Evolutionary conservation across 2,113 vertebrate genomes (phyloP).

Genomic region (Gasterosteus aculeatus): DNA sequence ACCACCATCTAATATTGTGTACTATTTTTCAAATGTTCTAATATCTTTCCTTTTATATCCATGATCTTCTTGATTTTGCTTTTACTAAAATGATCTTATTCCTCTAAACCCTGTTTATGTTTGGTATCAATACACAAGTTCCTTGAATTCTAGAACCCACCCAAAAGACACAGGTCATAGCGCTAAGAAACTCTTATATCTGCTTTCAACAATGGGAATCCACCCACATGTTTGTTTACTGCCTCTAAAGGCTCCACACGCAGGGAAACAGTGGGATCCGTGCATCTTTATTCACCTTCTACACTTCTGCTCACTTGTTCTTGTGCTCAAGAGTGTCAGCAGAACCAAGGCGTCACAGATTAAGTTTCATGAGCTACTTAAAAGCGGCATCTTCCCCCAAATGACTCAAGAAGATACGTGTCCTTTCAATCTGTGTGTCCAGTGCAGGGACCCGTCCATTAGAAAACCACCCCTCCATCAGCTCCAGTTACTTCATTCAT

Average conservation of each 20-base stretch:
- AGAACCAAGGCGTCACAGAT: conserved; percentile 26
- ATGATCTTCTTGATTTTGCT: neutral
- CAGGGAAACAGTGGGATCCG: neutral
- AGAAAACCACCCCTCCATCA: neutral
- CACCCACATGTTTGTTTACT: neutral
- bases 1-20: neutral
- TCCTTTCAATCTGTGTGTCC: neutral
- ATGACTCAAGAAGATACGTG: neutral
- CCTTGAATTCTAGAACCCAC: neutral
- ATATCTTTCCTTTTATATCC: neutral
- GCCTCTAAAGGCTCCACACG: neutral
- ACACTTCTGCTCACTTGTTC: neutral
- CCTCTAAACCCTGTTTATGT: neutral
- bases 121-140: neutral
- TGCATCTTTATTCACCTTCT: conserved; percentile 18
- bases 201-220: neutral
- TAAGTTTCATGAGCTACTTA: neutral
- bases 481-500: neutral
- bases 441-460: neutral
- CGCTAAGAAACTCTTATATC: neutral
- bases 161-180: neutral
- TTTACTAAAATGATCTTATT: neutral
- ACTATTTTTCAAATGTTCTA: neutral
- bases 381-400: neutral
- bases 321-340: conserved; percentile 17